Conservation (phyloP, 1,140 invertebrate species). For the Brachionus angularis region DNA sequence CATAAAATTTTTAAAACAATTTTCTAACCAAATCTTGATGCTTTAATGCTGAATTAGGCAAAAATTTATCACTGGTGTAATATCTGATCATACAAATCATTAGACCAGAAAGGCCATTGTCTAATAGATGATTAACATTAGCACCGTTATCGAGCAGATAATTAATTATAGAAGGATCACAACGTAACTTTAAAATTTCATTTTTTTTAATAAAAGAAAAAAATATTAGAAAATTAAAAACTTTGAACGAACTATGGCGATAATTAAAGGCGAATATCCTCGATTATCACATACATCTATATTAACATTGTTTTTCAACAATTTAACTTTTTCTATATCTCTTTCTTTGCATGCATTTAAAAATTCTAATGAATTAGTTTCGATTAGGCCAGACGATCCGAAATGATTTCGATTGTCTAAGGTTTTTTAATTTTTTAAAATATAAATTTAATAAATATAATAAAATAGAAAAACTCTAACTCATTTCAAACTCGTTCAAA, state of each 20-base stretch:
- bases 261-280: constrained; percentile 36
- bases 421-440: too few relatives aligned
- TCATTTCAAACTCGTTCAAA: constrained; percentile 9
- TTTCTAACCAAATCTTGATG: constrained; percentile 29
- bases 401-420: constrained; percentile 29
- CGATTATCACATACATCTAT: constrained; percentile 33
- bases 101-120: constrained; percentile 55
- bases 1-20: neutral
- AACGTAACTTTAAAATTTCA: neutral
- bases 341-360: constrained; percentile 11
- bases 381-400: neutral
- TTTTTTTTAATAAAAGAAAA: neutral
- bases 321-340: constrained; percentile 21
- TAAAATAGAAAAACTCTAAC: neutral
- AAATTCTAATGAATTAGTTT: constrained; percentile 20
- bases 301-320: constrained; percentile 16
- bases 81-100: constrained; percentile 53
- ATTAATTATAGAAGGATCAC: constrained; percentile 48
- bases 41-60: constrained; percentile 48
- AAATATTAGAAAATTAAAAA: neutral
- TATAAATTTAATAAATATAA: neutral
- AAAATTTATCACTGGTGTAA: constrained; percentile 54
- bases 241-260: neutral
- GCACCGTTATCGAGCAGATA: constrained; percentile 55
- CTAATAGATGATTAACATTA: constrained; percentile 55